Percentiles rank a stretch among this genome's conserved stretches.
phyloP scores from a whole-genome alignment of 2,797 vertebrate genomes.

The Danio jaintianensis region DNA sequence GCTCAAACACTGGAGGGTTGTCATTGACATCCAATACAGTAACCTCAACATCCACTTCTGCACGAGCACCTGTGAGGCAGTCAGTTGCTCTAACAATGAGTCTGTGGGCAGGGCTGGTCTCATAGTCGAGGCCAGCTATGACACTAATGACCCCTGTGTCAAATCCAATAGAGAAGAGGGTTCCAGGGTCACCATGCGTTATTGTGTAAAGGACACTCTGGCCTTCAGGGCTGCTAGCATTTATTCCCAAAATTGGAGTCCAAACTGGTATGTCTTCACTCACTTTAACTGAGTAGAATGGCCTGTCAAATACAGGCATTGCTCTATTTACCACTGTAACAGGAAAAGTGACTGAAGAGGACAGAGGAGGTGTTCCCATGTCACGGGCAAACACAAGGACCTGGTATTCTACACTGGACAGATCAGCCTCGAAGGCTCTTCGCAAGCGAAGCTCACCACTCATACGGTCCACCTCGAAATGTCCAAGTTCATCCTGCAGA shows the following conservation, averaged over 20 bases:
- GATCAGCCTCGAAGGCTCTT: conserved; percentile 91
- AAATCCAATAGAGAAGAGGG: conserved; percentile 95
- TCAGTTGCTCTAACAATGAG: conserved; percentile 93
- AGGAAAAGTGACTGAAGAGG: conserved; percentile 86
- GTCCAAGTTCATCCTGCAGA: conserved; percentile 89
- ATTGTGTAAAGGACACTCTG: conserved; percentile 97
- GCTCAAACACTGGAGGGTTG: conserved; percentile 90
- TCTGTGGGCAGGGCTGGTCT: conserved; percentile 84
- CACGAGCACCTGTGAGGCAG: conserved; percentile 90
- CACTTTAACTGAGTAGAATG: conserved; percentile 90
- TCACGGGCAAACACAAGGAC: conserved; percentile 90
- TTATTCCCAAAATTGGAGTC: conserved; percentile 92
- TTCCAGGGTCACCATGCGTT: conserved; percentile 88
- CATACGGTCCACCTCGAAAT: conserved; percentile 91
- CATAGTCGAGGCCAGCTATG: conserved; percentile 89
- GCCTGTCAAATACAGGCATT: conserved; percentile 96
- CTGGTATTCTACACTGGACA: conserved; percentile 94
- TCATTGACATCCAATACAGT: conserved; percentile 92
- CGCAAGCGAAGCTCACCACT: conserved; percentile 88
- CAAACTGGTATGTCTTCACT: conserved; percentile 90
- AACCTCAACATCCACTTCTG: conserved; percentile 93
- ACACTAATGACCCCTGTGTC: conserved; percentile 95
- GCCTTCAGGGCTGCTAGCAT: conserved; percentile 95
- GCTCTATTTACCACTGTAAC: conserved; percentile 98
- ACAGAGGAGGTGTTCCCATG: conserved; percentile 87